Evolutionary conservation across 2,797 vertebrate species (phyloP).

Genomic region (Cirrhinus molitorella): DNA sequence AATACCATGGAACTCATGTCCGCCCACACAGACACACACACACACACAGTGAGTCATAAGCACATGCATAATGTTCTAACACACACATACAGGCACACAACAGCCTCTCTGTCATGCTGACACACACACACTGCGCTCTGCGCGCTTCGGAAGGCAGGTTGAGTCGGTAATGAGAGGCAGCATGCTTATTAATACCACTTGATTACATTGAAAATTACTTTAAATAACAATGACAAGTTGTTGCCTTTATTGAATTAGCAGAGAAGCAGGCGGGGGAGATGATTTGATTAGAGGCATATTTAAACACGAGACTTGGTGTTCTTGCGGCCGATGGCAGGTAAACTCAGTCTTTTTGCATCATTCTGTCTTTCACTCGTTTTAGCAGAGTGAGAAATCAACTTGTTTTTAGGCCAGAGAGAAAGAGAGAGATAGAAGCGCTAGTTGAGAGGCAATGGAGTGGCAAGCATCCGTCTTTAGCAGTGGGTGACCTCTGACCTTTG

Average conservation of each 20-base stretch:
- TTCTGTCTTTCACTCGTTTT: neutral
- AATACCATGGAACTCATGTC: constrained; percentile 52
- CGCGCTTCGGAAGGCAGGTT: constrained; percentile 71
- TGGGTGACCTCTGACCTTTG: constrained; percentile 75
- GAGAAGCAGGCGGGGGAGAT: constrained; percentile 63
- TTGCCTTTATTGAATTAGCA: constrained; percentile 72
- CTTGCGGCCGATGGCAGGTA: neutral
- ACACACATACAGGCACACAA: constrained; percentile 49
- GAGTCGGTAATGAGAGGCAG: constrained; percentile 80
- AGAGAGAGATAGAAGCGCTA: neutral
- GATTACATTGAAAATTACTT: constrained; percentile 75
- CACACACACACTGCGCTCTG: constrained; percentile 37
- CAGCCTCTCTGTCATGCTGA: constrained; percentile 43
- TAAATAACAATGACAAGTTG: constrained; percentile 68
- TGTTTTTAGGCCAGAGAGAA: constrained; percentile 13
- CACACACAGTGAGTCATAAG: constrained; percentile 54
- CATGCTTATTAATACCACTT: constrained; percentile 80
- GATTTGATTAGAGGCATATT: constrained; percentile 66
- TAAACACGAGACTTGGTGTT: constrained; percentile 48
- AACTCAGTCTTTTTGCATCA: neutral
- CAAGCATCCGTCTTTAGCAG: constrained; percentile 50
- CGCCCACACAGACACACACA: constrained; percentile 48
- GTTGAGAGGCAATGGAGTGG: constrained; percentile 44
- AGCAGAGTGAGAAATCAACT: neutral
- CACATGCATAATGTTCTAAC: constrained; percentile 41